A percentile compares a stretch with the other conserved stretches of the same genome.
These are phyloP conservation scores for Aurelia sp. DNA, from an alignment of 30 jellyfish, hydroid and myxozoan genomes.

Conservation along the genomic window DNA sequence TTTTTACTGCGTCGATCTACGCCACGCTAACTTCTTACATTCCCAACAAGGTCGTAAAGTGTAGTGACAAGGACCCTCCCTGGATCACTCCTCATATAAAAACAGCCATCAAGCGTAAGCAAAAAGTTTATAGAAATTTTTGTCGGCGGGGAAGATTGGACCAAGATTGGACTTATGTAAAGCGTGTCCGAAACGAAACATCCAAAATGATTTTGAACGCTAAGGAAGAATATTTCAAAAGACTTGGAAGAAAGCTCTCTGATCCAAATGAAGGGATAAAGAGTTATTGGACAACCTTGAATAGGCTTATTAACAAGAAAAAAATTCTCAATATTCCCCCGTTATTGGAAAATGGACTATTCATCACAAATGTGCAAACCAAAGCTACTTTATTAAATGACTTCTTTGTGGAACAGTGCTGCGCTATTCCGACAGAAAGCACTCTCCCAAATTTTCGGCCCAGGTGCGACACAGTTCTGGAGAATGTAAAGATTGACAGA, in stretches of 20 bases:
- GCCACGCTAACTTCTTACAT: conserved; percentile 15
- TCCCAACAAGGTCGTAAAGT: conserved; percentile 39
- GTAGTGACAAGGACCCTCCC: conserved; percentile 57
- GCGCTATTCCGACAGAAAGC: conserved; percentile 24
- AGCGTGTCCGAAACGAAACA: conserved; percentile 21
- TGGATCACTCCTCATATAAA: conserved; percentile 69
- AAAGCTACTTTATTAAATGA: conserved; percentile 38
- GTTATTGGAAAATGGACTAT: conserved; percentile 21
- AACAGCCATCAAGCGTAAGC: conserved; percentile 60
- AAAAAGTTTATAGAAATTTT: conserved; percentile 44
- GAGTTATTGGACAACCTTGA: conserved; percentile 59
- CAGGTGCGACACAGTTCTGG: conserved; percentile 8
- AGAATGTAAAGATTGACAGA: conserved; percentile 14
- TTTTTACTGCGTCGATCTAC: conserved; percentile 21
- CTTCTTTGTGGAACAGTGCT: conserved; percentile 46
- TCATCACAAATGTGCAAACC: conserved; percentile 31
- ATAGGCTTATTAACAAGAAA: conserved; percentile 35
- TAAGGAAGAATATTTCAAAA: conserved; percentile 37
- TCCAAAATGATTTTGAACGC: conserved; percentile 28
- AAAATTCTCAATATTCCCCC: conserved; percentile 51
- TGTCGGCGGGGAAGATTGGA: conserved; percentile 40
- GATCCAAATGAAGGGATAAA: conserved; percentile 51
- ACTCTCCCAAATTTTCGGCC: conserved; percentile 23
- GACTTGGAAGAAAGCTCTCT: conserved; percentile 51
- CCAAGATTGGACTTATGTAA: conserved; percentile 43